Evolutionary conservation across 1,140 invertebrate species (phyloP), one percentile per base, ranked within the genome.

Genomic region (Drosophila auraria): DNA sequence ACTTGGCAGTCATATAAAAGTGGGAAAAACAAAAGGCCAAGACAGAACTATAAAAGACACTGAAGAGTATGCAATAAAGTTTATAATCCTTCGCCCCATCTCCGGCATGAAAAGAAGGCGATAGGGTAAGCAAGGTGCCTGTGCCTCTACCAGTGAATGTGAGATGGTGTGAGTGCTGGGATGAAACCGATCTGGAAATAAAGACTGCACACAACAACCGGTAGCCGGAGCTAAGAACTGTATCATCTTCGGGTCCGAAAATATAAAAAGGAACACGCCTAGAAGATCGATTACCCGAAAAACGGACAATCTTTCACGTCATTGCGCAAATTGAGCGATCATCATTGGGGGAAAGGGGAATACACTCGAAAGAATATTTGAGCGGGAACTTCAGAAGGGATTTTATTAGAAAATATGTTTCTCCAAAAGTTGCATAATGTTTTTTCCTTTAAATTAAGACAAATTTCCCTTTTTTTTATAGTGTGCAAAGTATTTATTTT

Each of bases 291-390:
- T 89, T 87, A 78, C 83, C 71, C 60, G 58, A 79, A 65, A 60
- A 68, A 45, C 40, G 42, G 62, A 64, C 77, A 83, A 83, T 87
- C 78, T 78, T 63, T 80, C 80, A 91, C 79, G 83, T 91, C 87
- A 91, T 91, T 91, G 87, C 87, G 81, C 87, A 91, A 91, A 91
- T 91, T 91, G 87, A 91, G 89, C 83, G 87, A 91, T 91, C 87
- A 91, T 91, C 87, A 80, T 63, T 62, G 57, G 59, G 80, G 57
- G 23, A 73, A 40, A 57, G 54, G 68, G 65, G 74, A 78, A 51
- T 66, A 66, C 63, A 57, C 54, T 40, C 4, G 2, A n/a, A n/a
- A 11, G 14, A 57, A 57, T 40, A 3, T 2, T 2, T 25, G 0
- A 2, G 0, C n/a, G 1, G 2, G 0, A n/a, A 14, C 14, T 15